A percentile compares a stretch with the other conserved stretches of the same genome.
These are phyloP conservation scores for Erebia aethiops DNA, from an alignment of 2,888 invertebrate genomes.

Conservation along the genomic window DNA sequence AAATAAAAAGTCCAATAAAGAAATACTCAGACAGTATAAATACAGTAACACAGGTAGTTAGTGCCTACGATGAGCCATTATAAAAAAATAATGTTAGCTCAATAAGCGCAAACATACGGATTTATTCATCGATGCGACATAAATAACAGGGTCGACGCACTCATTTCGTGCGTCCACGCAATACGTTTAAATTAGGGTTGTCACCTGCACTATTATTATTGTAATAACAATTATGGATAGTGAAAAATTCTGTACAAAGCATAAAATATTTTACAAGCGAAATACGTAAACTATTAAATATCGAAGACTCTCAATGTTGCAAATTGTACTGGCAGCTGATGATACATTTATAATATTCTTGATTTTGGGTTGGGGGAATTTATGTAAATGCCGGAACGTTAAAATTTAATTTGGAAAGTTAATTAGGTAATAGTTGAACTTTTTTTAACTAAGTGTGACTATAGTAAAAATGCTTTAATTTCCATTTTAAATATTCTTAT, in stretches of 20 bases:
- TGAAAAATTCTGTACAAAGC: background rate
- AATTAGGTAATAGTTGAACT: too few relatives aligned
- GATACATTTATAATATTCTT: too few relatives aligned
- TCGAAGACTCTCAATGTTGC: background rate
- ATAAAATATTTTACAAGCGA: background rate
- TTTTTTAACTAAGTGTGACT: too few relatives aligned
- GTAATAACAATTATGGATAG: background rate
- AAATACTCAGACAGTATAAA: too few relatives aligned
- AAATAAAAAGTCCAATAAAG: too few relatives aligned
- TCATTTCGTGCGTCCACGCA: conserved; percentile 40
- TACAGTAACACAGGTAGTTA: too few relatives aligned
- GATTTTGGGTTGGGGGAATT: too few relatives aligned
- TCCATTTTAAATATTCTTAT: too few relatives aligned
- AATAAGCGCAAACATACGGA: conserved; percentile 51
- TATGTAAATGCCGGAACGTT: too few relatives aligned
- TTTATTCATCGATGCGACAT: conserved; percentile 52
- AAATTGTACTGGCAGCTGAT: background rate
- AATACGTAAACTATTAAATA: too few relatives aligned
- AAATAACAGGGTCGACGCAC: conserved; percentile 64
- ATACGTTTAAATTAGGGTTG: conserved; percentile 26
- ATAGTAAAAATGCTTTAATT: too few relatives aligned
- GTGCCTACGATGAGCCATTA: conserved; percentile 4
- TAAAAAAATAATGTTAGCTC: conserved; percentile 11
- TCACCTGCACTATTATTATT: conserved; percentile 9
- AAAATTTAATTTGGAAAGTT: too few relatives aligned